Conservation (phyloP, 2,113 vertebrate species). For the Lates calcarifer region DNA sequence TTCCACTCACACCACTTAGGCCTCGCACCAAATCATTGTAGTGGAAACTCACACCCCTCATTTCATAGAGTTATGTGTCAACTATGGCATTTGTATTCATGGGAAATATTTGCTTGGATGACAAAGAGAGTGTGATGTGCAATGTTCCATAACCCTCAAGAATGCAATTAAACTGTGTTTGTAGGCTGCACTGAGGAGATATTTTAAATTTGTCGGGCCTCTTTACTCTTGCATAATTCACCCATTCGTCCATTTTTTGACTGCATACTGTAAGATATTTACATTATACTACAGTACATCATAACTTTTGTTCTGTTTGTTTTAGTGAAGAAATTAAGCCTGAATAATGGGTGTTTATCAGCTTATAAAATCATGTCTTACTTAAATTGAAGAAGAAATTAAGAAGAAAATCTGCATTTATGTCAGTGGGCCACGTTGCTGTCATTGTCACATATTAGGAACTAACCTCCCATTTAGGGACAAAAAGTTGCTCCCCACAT, state of each 20-base stretch:
- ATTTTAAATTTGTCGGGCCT: constrained; percentile 38
- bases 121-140: constrained; percentile 50
- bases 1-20: constrained; percentile 68
- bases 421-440: neutral
- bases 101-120: constrained; percentile 66
- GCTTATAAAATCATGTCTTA: neutral
- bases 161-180: constrained; percentile 50
- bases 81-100: constrained; percentile 57
- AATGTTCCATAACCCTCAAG: constrained; percentile 47
- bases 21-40: constrained; percentile 73
- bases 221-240: constrained; percentile 42
- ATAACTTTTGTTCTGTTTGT: neutral
- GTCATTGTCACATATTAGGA: neutral
- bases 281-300: neutral
- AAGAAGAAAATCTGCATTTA: constrained; percentile 4
- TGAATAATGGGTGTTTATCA: neutral
- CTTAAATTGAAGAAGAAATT: neutral
- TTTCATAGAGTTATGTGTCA: constrained; percentile 68
- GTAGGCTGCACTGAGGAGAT: constrained; percentile 4
- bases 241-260: neutral
- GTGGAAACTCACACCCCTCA: constrained; percentile 76
- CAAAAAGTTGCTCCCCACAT: neutral
- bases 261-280: constrained; percentile 23
- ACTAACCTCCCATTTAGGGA: neutral
- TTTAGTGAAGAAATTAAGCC: constrained; percentile 15